Evolutionary conservation across 1,140 invertebrate species (phyloP), one percentile per base, ranked within the genome.

Genomic region (Archivesica marissinica): DNA sequence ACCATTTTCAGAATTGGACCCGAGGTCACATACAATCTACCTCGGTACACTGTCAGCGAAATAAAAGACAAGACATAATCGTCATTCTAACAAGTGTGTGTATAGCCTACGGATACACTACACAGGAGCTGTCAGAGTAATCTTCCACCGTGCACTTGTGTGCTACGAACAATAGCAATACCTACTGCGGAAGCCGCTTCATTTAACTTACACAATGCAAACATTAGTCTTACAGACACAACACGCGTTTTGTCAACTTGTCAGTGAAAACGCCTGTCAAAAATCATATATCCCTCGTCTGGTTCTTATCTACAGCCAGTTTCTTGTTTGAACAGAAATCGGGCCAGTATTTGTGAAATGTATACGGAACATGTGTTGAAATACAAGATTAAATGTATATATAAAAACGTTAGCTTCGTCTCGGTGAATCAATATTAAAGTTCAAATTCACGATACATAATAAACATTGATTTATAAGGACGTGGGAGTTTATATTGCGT

Each of bases 191-290:
- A 64, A 17, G 59, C 38, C 59, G 59, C 59, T 35, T 64, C 59
- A 64, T 35, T 64, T 17, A 33, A 35, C 59, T 64, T 3, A 25
- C 30, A 64, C 59, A 64, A 64, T 35, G 59, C 28, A 35, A 4
- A 64, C 59, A 64, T 64, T 64, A 35, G n/a, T 33, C 59, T 11
- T 64, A 25, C 59, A 30, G 59, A 35, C 59, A 64, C 33, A 64
- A 64, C 59, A 64, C 38, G 59, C 38, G 59, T 64, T 64, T 64
- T 64, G 59, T 64, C 30, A 64, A 64, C 38, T 64, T 64, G 59
- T 64, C 39, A 72, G 25, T 72, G 25, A 41, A 47, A 72, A 47
- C 68, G 50, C 68, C 68, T 72, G 68, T 72, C 68, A 72, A 50
- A 72, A 72, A 47, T 23, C 25, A 30, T 33, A 72, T 72, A 64